Evolutionary conservation across 2,113 vertebrate genomes (phyloP).

Genomic region (Mormoops blainvillei): DNA sequence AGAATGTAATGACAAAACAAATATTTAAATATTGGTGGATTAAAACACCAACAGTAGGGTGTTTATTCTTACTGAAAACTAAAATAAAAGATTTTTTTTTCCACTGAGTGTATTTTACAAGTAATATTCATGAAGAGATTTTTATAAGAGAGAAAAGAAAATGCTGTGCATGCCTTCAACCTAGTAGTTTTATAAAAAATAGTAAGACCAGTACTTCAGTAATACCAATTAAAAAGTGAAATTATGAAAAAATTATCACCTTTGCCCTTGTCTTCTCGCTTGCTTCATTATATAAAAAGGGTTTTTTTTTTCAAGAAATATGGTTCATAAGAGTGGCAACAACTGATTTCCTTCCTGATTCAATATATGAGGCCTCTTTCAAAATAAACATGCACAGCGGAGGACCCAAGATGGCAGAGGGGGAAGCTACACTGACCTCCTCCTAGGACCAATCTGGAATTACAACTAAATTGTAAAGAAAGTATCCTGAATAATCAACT

Average conservation of each 20-base stretch:
- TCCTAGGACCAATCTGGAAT: too few relatives aligned
- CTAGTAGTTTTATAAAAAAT: slow-evolving; percentile 24
- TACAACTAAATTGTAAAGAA: too few relatives aligned
- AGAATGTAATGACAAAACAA: neutral
- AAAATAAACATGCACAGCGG: too few relatives aligned
- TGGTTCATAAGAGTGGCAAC: neutral
- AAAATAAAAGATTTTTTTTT: neutral
- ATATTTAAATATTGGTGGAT: neutral
- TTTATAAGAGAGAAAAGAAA: neutral
- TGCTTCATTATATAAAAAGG: neutral
- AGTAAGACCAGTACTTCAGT: slow-evolving; percentile 13
- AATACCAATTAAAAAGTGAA: neutral
- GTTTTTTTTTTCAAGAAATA: neutral
- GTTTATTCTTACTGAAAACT: neutral
- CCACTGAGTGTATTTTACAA: neutral
- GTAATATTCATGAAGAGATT: neutral
- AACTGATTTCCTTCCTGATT: neutral
- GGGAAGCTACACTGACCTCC: too few relatives aligned
- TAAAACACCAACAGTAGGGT: neutral
- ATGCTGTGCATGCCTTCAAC: neutral
- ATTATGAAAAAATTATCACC: neutral
- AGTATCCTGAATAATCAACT: too few relatives aligned
- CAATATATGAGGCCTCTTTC: neutral
- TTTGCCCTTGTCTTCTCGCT: slow-evolving; percentile 25
- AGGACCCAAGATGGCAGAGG: too few relatives aligned